Base-by-base conservation (phyloP, 2,888 invertebrate genomes). In the Criorhina ranunculi region DNA sequence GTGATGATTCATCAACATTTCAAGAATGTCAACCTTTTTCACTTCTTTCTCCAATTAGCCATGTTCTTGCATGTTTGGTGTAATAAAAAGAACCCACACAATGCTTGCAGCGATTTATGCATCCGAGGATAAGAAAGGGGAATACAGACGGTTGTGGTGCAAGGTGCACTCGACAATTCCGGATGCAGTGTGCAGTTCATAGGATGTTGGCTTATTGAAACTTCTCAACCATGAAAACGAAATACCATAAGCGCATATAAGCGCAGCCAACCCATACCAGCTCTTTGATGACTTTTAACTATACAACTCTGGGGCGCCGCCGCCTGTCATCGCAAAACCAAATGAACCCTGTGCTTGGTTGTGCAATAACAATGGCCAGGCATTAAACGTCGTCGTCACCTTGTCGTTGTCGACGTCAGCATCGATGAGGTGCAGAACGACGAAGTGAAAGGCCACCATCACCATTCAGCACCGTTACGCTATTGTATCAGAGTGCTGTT, bases 321-420 rank as follows among this genome's bases (percentile, higher is more conserved):
- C 44, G 60, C 49, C 44, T 79, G 66, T 73, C 35, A 60, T 64
- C 42, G 64, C 49, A 31, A 66, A 29, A 69, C 79, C 69, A 80
- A 79, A 85, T 75, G 62, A 85, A 70, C 66, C 44, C 70, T 35
- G 33, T 66, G 55, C 72, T 40, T 46, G 24, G 62, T 17, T 80
- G 72, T 75, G 79, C 57, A 66, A 60, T 66, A 80, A 80, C 80
- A 85, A 85, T 85, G 66, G 85, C 59, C 51, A 60, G 66, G 75
- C 67, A 85, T 85, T 85, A 85, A 85, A 80, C 80, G 75, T 85
- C 85, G 69, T 85, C 85, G 85, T 85, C 85, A 85, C 85, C 85
- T 85, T 85, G 80, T 85, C 69, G 85, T 33, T 76, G 79, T 67
- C 75, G 80, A 57, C 75, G 64, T 70, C 70, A 66, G 51, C 77